A percentile compares a stretch with the other conserved stretches of the same genome.
Evolutionary conservation across 1,140 invertebrate species (phyloP).

Genomic region (Cyclargus thomasi): DNA sequence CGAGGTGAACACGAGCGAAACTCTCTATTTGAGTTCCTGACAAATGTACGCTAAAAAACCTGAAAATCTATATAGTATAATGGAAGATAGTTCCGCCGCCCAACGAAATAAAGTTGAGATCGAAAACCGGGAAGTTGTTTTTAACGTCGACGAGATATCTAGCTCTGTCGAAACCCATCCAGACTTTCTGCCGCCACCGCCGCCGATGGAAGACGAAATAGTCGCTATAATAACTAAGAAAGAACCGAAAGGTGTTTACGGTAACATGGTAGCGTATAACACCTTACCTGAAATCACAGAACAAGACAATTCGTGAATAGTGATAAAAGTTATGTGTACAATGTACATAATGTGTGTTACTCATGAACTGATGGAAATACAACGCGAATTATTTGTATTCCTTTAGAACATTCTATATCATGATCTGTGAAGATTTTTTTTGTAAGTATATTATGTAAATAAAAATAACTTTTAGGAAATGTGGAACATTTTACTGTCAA

Average conservation of each 20-base stretch:
- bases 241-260: constrained; percentile 59
- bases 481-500: constrained; percentile 20
- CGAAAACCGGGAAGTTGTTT: constrained; percentile 67
- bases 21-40: constrained; percentile 75
- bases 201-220: constrained; percentile 69
- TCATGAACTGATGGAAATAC: constrained; percentile 24
- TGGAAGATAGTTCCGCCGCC: constrained; percentile 67
- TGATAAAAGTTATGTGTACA: constrained; percentile 13
- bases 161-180: constrained; percentile 39
- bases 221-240: constrained; percentile 72
- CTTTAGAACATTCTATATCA: constrained; percentile 12
- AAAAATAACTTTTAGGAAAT: constrained; percentile 2
- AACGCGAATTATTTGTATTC: constrained; percentile 54
- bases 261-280: constrained; percentile 73
- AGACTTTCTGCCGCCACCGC: constrained; percentile 57
- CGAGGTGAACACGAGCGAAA: constrained; percentile 68
- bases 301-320: constrained; percentile 50
- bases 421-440: background rate
- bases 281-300: constrained; percentile 69
- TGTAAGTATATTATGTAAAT: constrained; percentile 7
- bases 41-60: constrained; percentile 73
- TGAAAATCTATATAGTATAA: constrained; percentile 74
- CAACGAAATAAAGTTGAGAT: constrained; percentile 66
- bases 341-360: constrained; percentile 20
- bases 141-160: constrained; percentile 67